Conservation (phyloP, 2,888 invertebrate species). For the Epicampocera succincta region DNA sequence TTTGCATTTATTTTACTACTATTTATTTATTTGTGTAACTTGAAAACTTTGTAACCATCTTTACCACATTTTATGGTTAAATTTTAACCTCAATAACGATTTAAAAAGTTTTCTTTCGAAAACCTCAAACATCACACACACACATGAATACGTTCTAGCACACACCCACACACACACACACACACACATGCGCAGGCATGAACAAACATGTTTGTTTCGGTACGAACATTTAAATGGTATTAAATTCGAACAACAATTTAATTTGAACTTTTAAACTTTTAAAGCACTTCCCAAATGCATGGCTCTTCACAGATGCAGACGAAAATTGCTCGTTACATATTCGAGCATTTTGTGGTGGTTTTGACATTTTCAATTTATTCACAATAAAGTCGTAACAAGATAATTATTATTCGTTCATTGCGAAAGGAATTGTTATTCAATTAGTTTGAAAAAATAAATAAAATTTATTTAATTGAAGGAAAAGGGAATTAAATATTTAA, state of each 20-base stretch:
- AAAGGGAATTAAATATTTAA: no score
- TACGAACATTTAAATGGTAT: constrained; percentile 17
- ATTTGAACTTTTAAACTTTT: constrained; percentile 40
- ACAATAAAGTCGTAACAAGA: constrained; percentile 35
- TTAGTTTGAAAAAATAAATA: neutral
- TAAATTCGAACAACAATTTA: constrained; percentile 46
- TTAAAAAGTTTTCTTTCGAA: constrained; percentile 59
- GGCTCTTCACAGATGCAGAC: neutral
- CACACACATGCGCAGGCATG: no score
- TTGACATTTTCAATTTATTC: constrained; percentile 26
- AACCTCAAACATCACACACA: constrained; percentile 52
- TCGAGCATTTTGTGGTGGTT: neutral
- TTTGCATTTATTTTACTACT: constrained; percentile 31
- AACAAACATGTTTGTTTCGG: neutral
- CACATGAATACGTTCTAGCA: neutral
- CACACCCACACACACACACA: neutral
- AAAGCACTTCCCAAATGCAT: constrained; percentile 16
- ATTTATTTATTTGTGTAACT: constrained; percentile 42
- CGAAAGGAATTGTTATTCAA: neutral
- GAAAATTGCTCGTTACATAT: neutral
- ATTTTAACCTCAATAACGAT: constrained; percentile 53
- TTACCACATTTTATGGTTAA: constrained; percentile 62
- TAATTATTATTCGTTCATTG: constrained; percentile 19
- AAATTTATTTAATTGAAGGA: no score
- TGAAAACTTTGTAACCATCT: constrained; percentile 51